Evolutionary conservation across 2,888 invertebrate genomes (phyloP).

Genomic region (Stenoptilia bipunctidactyla): DNA sequence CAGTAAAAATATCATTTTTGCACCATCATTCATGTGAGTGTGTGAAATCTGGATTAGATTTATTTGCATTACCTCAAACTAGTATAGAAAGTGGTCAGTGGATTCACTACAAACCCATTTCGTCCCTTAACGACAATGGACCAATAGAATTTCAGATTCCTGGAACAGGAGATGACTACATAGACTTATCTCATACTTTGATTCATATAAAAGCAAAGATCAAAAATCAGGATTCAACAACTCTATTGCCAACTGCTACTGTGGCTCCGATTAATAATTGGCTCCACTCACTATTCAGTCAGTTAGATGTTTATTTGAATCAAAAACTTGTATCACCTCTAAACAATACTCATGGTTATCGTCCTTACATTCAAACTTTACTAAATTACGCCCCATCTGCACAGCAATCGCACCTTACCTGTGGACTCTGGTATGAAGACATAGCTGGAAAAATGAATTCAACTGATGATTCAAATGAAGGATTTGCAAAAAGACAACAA

Average conservation of each 20-base stretch:
- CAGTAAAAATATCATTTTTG: slow-evolving; percentile 20
- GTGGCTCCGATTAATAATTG: slow-evolving; percentile 23
- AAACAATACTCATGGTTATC: slow-evolving; percentile 19
- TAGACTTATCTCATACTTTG: slow-evolving; percentile 21
- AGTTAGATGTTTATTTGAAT: slow-evolving; percentile 20
- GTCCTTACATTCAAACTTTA: slow-evolving; percentile 18
- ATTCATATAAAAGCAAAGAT: slow-evolving; percentile 18
- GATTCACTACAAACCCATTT: slow-evolving; percentile 22
- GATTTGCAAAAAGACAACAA: no score
- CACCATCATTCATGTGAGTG: no score
- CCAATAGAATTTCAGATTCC: slow-evolving; percentile 21
- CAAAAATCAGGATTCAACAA: slow-evolving; percentile 15
- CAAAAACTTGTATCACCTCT: slow-evolving; percentile 22
- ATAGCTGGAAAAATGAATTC: no score
- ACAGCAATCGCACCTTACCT: no score
- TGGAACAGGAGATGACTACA: slow-evolving; percentile 22
- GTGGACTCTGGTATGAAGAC: no score
- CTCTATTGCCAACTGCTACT: slow-evolving; percentile 5
- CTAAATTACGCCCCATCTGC: no score
- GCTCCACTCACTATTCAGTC: slow-evolving; percentile 21
- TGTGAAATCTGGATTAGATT: no score
- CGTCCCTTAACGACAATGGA: slow-evolving; percentile 16
- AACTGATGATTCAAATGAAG: no score
- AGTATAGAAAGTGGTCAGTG: slow-evolving; percentile 18
- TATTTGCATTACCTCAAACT: no score